These are phyloP conservation scores for Bombus picipes DNA, from an alignment of 1,140 invertebrate species.

Conservation along the genomic window DNA sequence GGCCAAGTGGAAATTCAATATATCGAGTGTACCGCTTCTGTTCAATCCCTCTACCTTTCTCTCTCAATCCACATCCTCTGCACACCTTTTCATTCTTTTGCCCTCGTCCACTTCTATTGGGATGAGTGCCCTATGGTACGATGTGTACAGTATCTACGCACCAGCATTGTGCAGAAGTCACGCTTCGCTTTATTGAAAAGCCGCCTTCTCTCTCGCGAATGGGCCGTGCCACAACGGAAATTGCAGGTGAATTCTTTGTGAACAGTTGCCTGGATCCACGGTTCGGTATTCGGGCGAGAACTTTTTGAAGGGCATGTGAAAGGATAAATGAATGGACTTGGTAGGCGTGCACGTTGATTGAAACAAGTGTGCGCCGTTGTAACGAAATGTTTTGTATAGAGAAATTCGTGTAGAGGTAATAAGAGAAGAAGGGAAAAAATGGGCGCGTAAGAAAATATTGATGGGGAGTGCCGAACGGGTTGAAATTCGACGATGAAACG, in stretches of 20 bases:
- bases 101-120: conserved; percentile 29
- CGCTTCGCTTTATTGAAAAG: conserved; percentile 66
- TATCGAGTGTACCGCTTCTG: conserved; percentile 33
- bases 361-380: conserved; percentile 8
- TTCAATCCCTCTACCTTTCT: neutral
- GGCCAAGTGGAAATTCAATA: conserved; percentile 63
- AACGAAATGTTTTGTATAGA: neutral
- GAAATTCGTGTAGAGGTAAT: neutral
- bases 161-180: conserved; percentile 48
- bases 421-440: neutral
- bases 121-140: conserved; percentile 46
- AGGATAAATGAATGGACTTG: conserved; percentile 39
- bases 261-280: conserved; percentile 35
- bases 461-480: neutral
- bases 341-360: conserved; percentile 36
- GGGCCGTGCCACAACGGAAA: conserved; percentile 52
- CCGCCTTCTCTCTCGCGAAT: conserved; percentile 49
- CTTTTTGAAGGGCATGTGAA: conserved; percentile 20
- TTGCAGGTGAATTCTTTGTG: conserved; percentile 69
- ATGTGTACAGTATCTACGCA: conserved; percentile 45
- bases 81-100: neutral
- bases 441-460: neutral
- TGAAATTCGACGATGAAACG: neutral
- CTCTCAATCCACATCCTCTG: neutral
- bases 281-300: conserved; percentile 48